Base-by-base conservation (phyloP, 2,113 vertebrate species). In the Grallaria varia region DNA sequence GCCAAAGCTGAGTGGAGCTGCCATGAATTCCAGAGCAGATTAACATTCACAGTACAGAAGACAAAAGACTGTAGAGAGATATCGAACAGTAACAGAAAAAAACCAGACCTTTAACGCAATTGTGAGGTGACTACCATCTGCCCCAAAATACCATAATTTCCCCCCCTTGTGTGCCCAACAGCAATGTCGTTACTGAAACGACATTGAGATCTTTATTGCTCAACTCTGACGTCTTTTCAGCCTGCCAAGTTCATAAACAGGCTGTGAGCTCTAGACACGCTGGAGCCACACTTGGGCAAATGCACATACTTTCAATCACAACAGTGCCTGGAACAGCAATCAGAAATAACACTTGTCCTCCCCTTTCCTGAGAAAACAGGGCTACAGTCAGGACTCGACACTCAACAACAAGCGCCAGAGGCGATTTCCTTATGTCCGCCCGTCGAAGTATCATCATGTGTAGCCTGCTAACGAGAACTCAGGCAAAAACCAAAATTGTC, bases 1-100 rank as follows among this genome's bases (percentile, higher is more conserved):
- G 91, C 98, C 95, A 97, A 3, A n/a, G 98, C 98, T 97, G 99
- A 99, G 99, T 96, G 99, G 99, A 99, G 99, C 99, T 99, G 98
- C 98, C 98, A 96, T 77, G 67, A 95, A 90, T 90, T 94, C 95
- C 95, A 94, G 89, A 89, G 84, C 31, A 91, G 59, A 87, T 89
- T 95, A 97, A 75, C 13, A 96, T 50, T 89, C 72, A 92, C 17
- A 47, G 73, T 90, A 95, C 58, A 93, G 72, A 93, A 94, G 84
- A 95, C 75, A 94, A 84, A 91, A 86, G 59, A 90, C 81, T 92
- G 84, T 76, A 92, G 52, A 87, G 31, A 93, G 68, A 88, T 28
- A 68, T 81, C 7, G 8, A 86, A 90, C 87, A 95, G 2, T 42
- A 96, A 84, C 24, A 89, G 63, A 90, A 80, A 84, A 81, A 89